These are phyloP conservation scores for Heliothis virescens DNA, from an alignment of 1,140 invertebrate genomes.

Conservation along the genomic window DNA sequence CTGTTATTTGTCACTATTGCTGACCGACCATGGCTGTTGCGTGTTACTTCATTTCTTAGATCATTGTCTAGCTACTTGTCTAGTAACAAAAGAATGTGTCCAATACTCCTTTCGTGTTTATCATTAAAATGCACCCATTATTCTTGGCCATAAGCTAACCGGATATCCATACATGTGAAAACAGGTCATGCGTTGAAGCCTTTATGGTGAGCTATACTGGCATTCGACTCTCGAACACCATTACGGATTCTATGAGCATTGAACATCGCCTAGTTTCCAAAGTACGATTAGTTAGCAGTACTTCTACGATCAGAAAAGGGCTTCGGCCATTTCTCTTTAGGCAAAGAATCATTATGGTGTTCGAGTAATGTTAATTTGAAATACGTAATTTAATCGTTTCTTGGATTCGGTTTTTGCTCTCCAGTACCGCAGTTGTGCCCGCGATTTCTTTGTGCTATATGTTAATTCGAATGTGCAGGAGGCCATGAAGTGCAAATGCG, in stretches of 20 bases:
- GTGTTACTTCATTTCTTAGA: slow-evolving; percentile 20
- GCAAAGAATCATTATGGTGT: slow-evolving; percentile 21
- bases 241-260: slow-evolving; percentile 61
- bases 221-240: slow-evolving; percentile 52
- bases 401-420: slow-evolving; percentile 14
- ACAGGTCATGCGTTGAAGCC: slow-evolving; percentile 63
- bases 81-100: slow-evolving; percentile 43
- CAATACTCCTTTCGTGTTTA: slow-evolving; percentile 44
- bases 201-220: slow-evolving; percentile 47
- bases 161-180: slow-evolving; percentile 72
- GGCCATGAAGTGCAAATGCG: slow-evolving; percentile 18
- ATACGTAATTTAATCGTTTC: slow-evolving; percentile 27
- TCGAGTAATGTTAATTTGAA: slow-evolving; percentile 19
- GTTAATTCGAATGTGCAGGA: slow-evolving; percentile 19
- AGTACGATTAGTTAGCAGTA: slow-evolving; percentile 41
- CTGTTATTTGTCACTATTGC: slow-evolving; percentile 11
- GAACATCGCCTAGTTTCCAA: slow-evolving; percentile 57
- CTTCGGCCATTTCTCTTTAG: slow-evolving; percentile 41
- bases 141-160: slow-evolving; percentile 61
- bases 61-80: slow-evolving; percentile 39
- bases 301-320: slow-evolving; percentile 37
- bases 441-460: slow-evolving; percentile 26
- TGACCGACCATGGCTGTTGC: background rate
- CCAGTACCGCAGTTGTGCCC: background rate
- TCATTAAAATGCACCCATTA: slow-evolving; percentile 61